Percentiles rank a stretch among this genome's conserved stretches.
phyloP scores from a whole-genome alignment of 2,113 vertebrate species.

The Euleptes europaea region DNA sequence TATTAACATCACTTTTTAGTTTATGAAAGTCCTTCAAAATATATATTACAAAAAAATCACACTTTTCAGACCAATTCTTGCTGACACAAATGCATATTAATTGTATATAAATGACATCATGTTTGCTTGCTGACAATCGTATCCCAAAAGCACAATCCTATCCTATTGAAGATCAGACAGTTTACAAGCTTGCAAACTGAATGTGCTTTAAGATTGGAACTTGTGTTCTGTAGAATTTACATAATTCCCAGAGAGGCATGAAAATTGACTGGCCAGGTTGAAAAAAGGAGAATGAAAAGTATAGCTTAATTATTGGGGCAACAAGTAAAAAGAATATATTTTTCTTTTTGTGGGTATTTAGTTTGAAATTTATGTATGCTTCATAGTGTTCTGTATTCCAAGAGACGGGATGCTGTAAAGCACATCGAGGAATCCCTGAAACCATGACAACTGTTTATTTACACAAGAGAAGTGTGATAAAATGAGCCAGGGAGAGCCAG shows the following conservation, averaged over 20 bases:
- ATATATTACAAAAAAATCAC: too few relatives aligned
- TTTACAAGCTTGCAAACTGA: not conserved
- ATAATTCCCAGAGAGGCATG: not conserved
- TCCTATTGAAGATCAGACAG: not conserved
- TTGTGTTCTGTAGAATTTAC: not conserved
- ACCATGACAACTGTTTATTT: too few relatives aligned
- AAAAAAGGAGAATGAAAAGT: not conserved
- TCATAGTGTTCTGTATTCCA: too few relatives aligned
- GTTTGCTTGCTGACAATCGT: not conserved
- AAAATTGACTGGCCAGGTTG: not conserved
- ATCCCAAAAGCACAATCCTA: not conserved
- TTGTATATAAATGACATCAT: not conserved
- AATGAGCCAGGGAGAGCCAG: too few relatives aligned
- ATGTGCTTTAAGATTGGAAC: not conserved
- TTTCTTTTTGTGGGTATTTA: not conserved
- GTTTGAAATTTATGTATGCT: accelerated
- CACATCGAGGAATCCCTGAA: too few relatives aligned
- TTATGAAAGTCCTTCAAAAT: too few relatives aligned
- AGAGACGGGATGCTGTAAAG: too few relatives aligned
- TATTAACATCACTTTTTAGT: too few relatives aligned
- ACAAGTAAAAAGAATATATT: not conserved
- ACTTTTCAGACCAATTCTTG: not conserved
- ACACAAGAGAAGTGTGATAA: too few relatives aligned
- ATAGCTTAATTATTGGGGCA: not conserved
- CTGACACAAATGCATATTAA: not conserved